Conservation (phyloP, 30 jellyfish, hydroid and myxozoan species). For the Aurelia sp. region DNA sequence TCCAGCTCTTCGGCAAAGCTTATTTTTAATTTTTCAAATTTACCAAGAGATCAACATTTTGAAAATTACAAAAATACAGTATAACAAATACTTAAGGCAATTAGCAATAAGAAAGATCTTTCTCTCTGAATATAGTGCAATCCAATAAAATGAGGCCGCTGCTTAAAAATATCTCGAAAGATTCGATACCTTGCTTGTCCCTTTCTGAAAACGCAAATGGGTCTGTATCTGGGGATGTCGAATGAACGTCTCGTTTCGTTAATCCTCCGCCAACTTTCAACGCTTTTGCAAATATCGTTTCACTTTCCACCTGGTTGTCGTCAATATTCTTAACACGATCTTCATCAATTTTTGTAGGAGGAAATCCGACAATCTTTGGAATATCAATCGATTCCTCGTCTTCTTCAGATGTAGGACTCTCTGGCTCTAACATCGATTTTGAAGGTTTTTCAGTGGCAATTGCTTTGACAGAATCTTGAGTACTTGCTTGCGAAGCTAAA, state of each 20-base stretch:
- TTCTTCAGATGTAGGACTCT: not conserved
- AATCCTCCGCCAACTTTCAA: not conserved
- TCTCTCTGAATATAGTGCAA: too few relatives aligned
- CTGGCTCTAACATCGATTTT: not conserved
- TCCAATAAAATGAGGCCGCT: too few relatives aligned
- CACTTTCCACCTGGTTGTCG: not conserved
- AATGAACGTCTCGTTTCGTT: not conserved
- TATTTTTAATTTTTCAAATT: too few relatives aligned
- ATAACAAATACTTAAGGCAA: too few relatives aligned
- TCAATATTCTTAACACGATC: not conserved
- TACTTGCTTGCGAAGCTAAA: not conserved
- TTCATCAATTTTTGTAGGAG: not conserved
- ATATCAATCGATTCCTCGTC: not conserved
- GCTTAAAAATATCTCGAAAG: too few relatives aligned
- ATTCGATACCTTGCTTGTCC: too few relatives aligned
- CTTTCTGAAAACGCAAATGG: slow-evolving; percentile 32
- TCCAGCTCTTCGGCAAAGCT: too few relatives aligned
- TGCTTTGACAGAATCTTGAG: not conserved
- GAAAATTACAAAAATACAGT: too few relatives aligned
- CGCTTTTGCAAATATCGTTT: slow-evolving; percentile 34
- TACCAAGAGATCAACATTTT: too few relatives aligned
- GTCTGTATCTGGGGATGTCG: slow-evolving; percentile 8
- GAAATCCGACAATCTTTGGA: not conserved
- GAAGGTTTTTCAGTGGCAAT: not conserved
- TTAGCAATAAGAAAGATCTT: too few relatives aligned